Base-by-base conservation (phyloP, 1,140 invertebrate species). In the Eumeta japonica region DNA sequence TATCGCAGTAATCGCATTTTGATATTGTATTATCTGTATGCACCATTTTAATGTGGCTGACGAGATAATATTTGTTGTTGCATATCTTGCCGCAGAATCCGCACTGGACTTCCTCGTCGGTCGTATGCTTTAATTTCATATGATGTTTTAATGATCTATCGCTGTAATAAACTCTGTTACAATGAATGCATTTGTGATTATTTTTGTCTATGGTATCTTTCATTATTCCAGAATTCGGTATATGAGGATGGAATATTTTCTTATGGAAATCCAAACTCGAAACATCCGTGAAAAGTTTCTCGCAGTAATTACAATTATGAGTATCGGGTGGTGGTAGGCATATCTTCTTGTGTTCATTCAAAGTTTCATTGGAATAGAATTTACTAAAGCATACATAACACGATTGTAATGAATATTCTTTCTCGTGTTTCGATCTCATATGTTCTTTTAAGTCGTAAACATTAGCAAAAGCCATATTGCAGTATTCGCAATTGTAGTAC, bases 311-410 rank as follows among this genome's bases (percentile, higher is more conserved):
- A 34, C 66, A 71, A 27, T 34, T 15, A 24, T 68, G 53, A 0
- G 55, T 62, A 16, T 61, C 40, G 0, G 48, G 27, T 3, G 66
- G 66, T 0, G 64, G 60, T 2, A 66, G 3, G 34, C 66, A 71
- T 0, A 39, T 36, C 24, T 56, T 61, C 27, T 50, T 62, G n/a
- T 71, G 66, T 3, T 48, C 42, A 1, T 13, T 10, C 10, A 64
- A 45, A 0, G 59, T 41, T 41, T 63, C 59, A 19, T 56, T 60
- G 10, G 49, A 58, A 19, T 50, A 60, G 24, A 68, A 71, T 24
- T 58, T 64, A 1, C 37, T 42, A n/a, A 64, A 71, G n/a, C 66
- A 71, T 0, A 71, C 63, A 35, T 71, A 67, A 17, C 66, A 71
- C 0, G 55, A 58, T 0, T 50, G 54, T 1, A 62, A 15, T 12